These are phyloP conservation scores for Sepiola atlantica DNA, from an alignment of 2,888 invertebrate species.

Conservation along the genomic window DNA sequence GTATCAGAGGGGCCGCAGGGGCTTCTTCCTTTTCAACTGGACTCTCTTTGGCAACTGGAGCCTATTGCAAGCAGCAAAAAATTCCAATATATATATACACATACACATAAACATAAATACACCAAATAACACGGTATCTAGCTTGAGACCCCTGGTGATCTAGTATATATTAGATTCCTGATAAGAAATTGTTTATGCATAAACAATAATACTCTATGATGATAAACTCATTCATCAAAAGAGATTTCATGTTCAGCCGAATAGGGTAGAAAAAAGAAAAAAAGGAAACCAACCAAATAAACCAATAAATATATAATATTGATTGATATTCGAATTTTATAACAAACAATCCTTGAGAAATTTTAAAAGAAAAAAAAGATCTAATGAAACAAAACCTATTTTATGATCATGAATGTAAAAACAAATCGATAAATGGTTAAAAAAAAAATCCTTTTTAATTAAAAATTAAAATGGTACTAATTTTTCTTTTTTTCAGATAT, in stretches of 20 bases:
- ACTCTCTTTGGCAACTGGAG: not conserved
- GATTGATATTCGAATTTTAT: not conserved
- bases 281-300: not conserved
- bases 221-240: too few species aligned
- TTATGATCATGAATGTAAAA: not conserved
- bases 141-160: not conserved
- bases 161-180: too few species aligned
- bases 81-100: not conserved
- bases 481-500: too few species aligned
- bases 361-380: not conserved
- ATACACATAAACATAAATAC: not conserved
- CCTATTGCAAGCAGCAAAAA: not conserved
- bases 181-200: too few species aligned
- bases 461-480: too few species aligned
- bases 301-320: not conserved
- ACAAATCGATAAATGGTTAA: not conserved
- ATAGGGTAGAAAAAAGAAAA: not conserved
- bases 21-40: not conserved
- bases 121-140: not conserved
- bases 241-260: not conserved
- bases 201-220: too few species aligned
- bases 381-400: not conserved
- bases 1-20: not conserved
- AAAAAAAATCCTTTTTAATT: too few species aligned
- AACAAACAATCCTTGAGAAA: not conserved